phyloP scores from a whole-genome alignment of 2,113 vertebrate genomes.

The Leucosticte australis region DNA sequence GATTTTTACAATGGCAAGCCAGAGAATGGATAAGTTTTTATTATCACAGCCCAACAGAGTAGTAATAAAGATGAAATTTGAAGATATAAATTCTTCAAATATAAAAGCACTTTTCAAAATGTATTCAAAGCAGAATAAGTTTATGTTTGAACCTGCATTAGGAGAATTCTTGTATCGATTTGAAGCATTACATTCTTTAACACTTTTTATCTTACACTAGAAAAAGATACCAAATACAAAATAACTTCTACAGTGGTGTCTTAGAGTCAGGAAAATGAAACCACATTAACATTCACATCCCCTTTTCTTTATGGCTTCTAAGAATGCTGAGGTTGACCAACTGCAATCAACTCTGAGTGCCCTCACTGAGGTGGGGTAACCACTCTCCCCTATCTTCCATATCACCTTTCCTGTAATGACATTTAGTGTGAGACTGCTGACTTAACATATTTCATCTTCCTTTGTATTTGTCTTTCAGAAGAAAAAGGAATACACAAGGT shows the following conservation, averaged over 20 bases:
- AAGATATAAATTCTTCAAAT: background rate
- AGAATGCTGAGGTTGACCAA: background rate
- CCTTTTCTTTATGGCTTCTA: background rate
- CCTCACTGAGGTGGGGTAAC: background rate
- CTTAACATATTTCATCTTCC: background rate
- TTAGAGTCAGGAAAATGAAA: background rate
- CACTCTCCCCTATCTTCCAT: background rate
- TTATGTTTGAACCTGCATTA: background rate
- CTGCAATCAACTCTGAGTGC: background rate
- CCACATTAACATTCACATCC: background rate
- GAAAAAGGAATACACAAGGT: background rate
- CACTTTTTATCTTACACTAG: background rate
- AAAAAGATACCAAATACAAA: background rate
- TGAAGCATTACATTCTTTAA: background rate
- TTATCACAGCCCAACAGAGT: background rate
- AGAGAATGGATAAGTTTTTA: background rate
- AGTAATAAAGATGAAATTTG: background rate
- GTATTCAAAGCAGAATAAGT: background rate
- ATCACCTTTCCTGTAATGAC: background rate
- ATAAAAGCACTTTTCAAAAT: background rate
- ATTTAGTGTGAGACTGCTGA: background rate
- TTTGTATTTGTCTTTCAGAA: background rate
- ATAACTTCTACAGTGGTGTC: background rate
- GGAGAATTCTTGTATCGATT: background rate
- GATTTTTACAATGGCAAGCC: background rate